A percentile compares a stretch with the other conserved stretches of the same genome.
These are phyloP conservation scores for Sapajus apella DNA, from an alignment of 2,113 vertebrate species.

Conservation along the genomic window DNA sequence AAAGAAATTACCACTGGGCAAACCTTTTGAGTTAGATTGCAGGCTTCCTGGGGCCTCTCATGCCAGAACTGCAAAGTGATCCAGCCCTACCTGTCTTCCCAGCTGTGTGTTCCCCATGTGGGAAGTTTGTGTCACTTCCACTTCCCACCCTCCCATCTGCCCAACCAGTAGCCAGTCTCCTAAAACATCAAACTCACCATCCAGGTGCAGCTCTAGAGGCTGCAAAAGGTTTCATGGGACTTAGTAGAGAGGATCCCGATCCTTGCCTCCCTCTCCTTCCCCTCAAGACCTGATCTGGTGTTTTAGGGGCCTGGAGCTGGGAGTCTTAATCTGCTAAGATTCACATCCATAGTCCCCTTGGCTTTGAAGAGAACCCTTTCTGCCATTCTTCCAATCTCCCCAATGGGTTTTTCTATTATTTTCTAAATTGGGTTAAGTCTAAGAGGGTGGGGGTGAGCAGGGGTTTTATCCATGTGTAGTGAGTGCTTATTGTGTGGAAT, in stretches of 20 bases:
- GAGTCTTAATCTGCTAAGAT: not conserved
- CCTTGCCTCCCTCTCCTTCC: not conserved
- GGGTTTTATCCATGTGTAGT: conserved; percentile 48
- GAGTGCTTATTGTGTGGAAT: conserved; percentile 42
- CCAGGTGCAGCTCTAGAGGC: not conserved
- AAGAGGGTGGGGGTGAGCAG: conserved; percentile 12
- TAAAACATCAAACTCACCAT: not conserved
- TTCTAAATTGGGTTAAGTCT: conserved; percentile 42
- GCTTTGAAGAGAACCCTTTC: conserved; percentile 25
- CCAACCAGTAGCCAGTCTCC: not conserved
- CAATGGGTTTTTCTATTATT: conserved; percentile 33
- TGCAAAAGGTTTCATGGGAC: not conserved
- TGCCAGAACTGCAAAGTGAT: conserved; percentile 14
- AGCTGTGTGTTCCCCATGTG: not conserved
- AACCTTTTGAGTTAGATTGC: conserved; percentile 41
- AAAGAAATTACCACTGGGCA: conserved; percentile 52
- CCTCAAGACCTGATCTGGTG: not conserved
- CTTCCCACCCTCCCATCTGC: not conserved
- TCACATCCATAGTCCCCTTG: not conserved
- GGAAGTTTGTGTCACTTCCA: conserved; percentile 30
- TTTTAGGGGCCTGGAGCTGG: not conserved
- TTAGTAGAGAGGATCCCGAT: conserved; percentile 20
- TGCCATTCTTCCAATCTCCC: conserved; percentile 24
- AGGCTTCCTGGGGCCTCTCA: not conserved
- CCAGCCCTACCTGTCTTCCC: not conserved